Conservation (phyloP, 1,140 invertebrate genomes). For the Drosophila rhopaloa region DNA sequence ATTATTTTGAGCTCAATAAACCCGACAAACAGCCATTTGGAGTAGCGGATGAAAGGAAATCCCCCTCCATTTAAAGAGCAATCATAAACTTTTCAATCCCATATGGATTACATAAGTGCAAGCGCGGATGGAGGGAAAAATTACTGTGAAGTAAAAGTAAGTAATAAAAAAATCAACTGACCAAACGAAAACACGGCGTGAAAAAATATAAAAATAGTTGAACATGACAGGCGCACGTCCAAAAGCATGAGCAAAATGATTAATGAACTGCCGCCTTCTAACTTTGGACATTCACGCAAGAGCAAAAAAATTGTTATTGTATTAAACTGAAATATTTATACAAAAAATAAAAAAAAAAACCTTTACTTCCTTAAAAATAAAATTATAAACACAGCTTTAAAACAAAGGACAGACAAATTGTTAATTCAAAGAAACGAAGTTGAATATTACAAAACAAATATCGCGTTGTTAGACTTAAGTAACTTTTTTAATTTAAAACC, state of each 20-base stretch:
- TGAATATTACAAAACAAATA: no score
- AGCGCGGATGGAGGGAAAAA: background rate
- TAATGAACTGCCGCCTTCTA: constrained; percentile 53
- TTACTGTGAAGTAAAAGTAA: background rate
- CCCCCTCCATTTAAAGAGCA: constrained; percentile 7
- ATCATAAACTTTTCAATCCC: constrained; percentile 34
- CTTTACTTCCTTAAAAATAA: no score
- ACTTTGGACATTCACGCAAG: constrained; percentile 21
- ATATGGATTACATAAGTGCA: constrained; percentile 23
- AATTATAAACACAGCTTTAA: no score
- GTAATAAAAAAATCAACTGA: constrained; percentile 66
- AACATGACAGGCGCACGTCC: constrained; percentile 73
- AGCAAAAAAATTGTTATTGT: constrained; percentile 9
- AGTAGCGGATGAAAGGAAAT: constrained; percentile 16
- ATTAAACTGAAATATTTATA: background rate
- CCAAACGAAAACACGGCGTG: constrained; percentile 35
- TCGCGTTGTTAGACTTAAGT: no score
- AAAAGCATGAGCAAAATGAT: constrained; percentile 56
- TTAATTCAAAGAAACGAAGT: no score
- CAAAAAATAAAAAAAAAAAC: background rate
- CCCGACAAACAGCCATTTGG: constrained; percentile 21
- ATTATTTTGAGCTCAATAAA: constrained; percentile 67
- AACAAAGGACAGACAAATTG: no score
- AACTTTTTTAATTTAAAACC: no score
- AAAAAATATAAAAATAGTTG: constrained; percentile 80